These are phyloP conservation scores for Chrysogorgia sp. DNA, from an alignment of 92 coral and sea anemone species.

Conservation along the genomic window DNA sequence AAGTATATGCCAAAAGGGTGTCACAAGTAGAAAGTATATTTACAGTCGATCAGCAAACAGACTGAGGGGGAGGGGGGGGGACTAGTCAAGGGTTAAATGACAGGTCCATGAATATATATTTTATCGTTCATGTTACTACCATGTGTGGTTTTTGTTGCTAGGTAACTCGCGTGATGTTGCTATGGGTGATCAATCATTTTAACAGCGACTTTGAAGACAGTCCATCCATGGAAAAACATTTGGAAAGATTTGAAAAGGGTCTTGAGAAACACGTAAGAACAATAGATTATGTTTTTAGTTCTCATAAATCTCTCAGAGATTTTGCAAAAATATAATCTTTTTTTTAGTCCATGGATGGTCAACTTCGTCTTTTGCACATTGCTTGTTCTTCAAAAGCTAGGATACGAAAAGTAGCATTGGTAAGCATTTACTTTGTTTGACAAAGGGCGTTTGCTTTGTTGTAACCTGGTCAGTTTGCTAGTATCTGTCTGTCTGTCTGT, in stretches of 20 bases:
- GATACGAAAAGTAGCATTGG: slow-evolving; percentile 75
- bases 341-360: slow-evolving; percentile 90
- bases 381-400: slow-evolving; percentile 95
- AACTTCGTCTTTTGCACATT: slow-evolving; percentile 80
- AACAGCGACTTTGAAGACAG: slow-evolving; percentile 86
- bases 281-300: neutral
- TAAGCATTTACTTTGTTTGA: slow-evolving; percentile 50
- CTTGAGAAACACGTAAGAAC: slow-evolving; percentile 78
- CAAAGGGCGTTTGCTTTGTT: neutral
- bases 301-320: neutral
- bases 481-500: too few relatives aligned
- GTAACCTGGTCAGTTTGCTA: neutral
- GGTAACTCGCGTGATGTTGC: slow-evolving; percentile 97
- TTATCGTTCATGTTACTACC: neutral
- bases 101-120: neutral
- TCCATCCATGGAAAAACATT: slow-evolving; percentile 83
- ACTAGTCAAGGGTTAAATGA: too few relatives aligned
- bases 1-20: too few relatives aligned
- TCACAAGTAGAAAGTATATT: too few relatives aligned
- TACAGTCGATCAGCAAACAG: too few relatives aligned
- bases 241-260: slow-evolving; percentile 87
- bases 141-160: slow-evolving; percentile 29
- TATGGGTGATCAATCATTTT: slow-evolving; percentile 95
- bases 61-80: too few relatives aligned
- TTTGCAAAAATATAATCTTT: neutral